Base-by-base conservation (phyloP, 2,888 invertebrate genomes). In the Melanostoma mellinum region DNA sequence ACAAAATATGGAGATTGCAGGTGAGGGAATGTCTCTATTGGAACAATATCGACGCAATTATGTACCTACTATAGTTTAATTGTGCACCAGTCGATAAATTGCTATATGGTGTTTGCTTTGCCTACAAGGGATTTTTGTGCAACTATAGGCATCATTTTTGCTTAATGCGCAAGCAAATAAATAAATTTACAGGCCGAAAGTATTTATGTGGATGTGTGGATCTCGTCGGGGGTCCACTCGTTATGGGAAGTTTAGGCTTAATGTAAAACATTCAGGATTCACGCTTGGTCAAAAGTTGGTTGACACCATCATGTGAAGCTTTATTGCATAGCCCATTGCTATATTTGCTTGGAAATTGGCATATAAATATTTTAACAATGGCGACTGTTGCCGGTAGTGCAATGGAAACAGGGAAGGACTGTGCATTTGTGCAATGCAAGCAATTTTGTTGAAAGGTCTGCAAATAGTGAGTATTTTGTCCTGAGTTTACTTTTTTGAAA, bases 151-250 rank as follows among this genome's bases (percentile, higher is more conserved):
- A 68, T 52, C 33, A 60, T 79, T 79, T 79, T 61, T 53, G 73
- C 79, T 79, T 74, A 79, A 73, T 55, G 73, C 68, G 65, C 73
- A 55, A 40, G 30, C 68, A 73, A 79, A 79, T 68, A 79, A 74
- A 79, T 73, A 67, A 77, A 77, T 65, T 65, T 36, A 3, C 48
- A 38, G 6, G 20, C 20, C 20, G 40, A 50, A 9, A 65, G 33
- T 76, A 63, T 20, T 20, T 20, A 20, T 20, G 20, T 20, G 20
- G 20, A 20, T 20, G 20, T 20, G 0, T 0, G 20, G 20, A 20
- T 1, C 20, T 20, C 20, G 20, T 20, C 1, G 20, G 20, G 20
- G 20, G 20, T 20, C 20, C 20, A 20, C 20, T 20, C 20, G 20
- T 20, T 20, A n/a, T n/a, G 20, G 20, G 20, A 20, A 20, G 20